Conservation (phyloP, 2,797 vertebrate genomes). For the Coluber constrictor region DNA sequence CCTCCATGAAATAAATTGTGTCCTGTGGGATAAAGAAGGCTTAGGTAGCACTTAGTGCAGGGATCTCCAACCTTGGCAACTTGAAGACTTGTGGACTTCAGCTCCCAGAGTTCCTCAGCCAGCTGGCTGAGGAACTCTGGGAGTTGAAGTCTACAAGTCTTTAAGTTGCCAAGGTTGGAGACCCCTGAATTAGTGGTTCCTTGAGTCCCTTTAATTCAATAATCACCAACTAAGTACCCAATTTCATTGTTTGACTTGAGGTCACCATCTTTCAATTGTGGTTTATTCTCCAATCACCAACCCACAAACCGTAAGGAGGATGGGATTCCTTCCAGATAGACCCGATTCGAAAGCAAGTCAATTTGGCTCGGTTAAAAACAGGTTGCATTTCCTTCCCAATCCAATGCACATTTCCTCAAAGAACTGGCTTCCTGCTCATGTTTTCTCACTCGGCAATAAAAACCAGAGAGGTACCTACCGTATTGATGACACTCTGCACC, state of each 20-base stretch:
- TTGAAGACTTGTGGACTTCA: too few species aligned
- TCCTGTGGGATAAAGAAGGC: slow-evolving; percentile 74
- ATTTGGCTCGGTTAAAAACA: not conserved
- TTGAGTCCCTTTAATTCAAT: slow-evolving; percentile 3
- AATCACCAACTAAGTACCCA: not conserved
- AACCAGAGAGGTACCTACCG: slow-evolving; percentile 67
- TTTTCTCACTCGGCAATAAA: not conserved
- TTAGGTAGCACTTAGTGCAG: not conserved
- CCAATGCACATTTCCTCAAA: not conserved
- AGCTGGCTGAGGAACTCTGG: too few species aligned
- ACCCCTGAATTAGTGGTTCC: too few species aligned
- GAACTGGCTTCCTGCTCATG: accelerated
- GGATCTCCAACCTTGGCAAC: too few species aligned
- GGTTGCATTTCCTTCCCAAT: not conserved
- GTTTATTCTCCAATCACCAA: not conserved
- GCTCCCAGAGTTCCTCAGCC: too few species aligned
- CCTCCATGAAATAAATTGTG: slow-evolving; percentile 89
- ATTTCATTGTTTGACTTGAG: not conserved
- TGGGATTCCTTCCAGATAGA: not conserved
- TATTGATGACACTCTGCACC: slow-evolving; percentile 82
- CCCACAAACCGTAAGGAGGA: not conserved
- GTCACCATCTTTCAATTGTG: not conserved
- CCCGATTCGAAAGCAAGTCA: not conserved
- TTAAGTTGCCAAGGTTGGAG: too few species aligned
- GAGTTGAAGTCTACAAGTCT: too few species aligned